Base-by-base conservation (phyloP, 2,797 vertebrate genomes). In the Melanotaenia pygmaea region DNA sequence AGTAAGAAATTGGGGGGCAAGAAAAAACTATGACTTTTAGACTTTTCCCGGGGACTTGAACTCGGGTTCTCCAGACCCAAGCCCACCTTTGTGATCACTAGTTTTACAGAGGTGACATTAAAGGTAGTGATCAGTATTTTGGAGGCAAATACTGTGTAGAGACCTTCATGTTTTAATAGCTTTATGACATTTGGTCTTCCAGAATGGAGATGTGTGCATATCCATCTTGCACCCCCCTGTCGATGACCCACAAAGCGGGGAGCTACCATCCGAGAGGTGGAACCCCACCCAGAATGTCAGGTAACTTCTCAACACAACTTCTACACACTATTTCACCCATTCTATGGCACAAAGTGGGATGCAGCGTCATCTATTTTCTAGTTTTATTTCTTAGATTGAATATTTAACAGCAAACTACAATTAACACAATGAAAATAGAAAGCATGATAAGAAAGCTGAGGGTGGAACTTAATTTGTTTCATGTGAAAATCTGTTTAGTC, bases 191-290 rank as follows among this genome's bases (percentile, higher is more conserved):
- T 63, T 76, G 32, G 45, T 81, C 40, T 4, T 80, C 18, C 90
- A 99, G 98, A 99, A 99, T 61, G 98, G 98, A 80, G 98, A 99
- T 67, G 98, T 99, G 76, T 99, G 98, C 89, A 99, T 99, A 94
- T 99, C 98, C 72, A 99, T 99, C 91, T 95, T 99, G 86, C 98
- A 99, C 73, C 98, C 98, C 18, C 98, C 98, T 64, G 97, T 99
- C 79, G 98, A 99, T 83, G 98, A 99, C 86, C 98, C 98, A 65
- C 98, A 99, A 92, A 99, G 98, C 40, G 98, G 98, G 84, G 98
- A 99, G 85, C 92, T 99, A 67, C 97, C 98, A 0, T 99, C 97
- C 1, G 97, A 99, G 88, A 95, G 97, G 94, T 99, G 98, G 98
- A 99, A 99, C 90, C 98, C 98, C 80, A 99, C 98, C 32, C 98